A percentile compares a stretch with the other conserved stretches of the same genome.
Conservation (phyloP, 2,113 vertebrate genomes). For the Brachypodius melanocephalos region DNA sequence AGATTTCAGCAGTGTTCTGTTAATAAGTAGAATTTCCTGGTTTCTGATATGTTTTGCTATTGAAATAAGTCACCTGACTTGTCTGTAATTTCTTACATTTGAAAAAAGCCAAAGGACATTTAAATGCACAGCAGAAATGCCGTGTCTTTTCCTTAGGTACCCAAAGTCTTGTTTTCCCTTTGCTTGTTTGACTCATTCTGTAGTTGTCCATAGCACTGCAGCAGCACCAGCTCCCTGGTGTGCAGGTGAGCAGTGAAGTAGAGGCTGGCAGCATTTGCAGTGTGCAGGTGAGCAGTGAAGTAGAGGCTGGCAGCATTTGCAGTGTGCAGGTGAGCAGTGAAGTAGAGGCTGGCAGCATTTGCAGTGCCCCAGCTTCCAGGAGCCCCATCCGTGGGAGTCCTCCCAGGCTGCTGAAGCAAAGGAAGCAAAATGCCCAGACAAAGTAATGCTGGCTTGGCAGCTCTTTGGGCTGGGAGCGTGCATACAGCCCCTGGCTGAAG, state of each 20-base stretch:
- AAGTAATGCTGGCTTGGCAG: neutral
- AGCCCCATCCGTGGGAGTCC: neutral
- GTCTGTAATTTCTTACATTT: neutral
- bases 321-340: too few species aligned
- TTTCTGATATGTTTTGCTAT: neutral
- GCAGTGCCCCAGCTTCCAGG: neutral
- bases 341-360: neutral
- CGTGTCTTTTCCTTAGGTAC: neutral
- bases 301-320: neutral
- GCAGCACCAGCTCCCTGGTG: neutral
- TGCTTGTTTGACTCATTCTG: neutral
- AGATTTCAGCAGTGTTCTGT: neutral
- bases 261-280: neutral
- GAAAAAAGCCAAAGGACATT: neutral
- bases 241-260: too few species aligned
- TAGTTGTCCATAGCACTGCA: neutral
- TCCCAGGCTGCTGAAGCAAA: neutral
- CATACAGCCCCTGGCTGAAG: neutral
- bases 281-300: too few species aligned
- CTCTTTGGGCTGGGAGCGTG: neutral
- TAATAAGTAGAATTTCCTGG: neutral
- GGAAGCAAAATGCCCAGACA: neutral
- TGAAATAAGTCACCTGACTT: neutral
- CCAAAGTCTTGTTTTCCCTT: neutral
- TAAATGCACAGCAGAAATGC: neutral